These are phyloP conservation scores for Norana najaformis DNA, from an alignment of 2,888 invertebrate species.

Conservation along the genomic window DNA sequence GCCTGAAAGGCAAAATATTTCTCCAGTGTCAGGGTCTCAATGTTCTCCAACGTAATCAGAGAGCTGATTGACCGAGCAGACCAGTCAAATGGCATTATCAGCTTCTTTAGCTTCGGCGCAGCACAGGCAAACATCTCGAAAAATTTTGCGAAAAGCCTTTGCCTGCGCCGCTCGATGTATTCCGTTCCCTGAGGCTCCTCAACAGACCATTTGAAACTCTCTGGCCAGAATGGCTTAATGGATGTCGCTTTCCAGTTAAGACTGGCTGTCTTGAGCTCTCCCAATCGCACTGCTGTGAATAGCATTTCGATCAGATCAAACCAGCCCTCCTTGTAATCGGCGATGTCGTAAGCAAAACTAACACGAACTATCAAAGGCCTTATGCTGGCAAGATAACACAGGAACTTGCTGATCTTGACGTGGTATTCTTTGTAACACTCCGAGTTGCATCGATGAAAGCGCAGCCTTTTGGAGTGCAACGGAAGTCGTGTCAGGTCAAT, in stretches of 20 bases:
- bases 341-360: conserved; percentile 60
- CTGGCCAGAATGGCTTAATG: conserved; percentile 52
- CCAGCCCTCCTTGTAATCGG: conserved; percentile 52
- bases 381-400: conserved; percentile 49
- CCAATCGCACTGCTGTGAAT: conserved; percentile 46
- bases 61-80: conserved; percentile 51
- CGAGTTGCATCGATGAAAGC: conserved; percentile 47
- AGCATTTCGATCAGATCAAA: conserved; percentile 49
- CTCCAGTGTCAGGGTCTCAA: conserved; percentile 53
- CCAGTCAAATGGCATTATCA: conserved; percentile 60
- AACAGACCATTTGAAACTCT: conserved; percentile 43
- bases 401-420: conserved; percentile 51
- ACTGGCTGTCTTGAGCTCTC: conserved; percentile 50
- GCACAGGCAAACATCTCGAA: conserved; percentile 54
- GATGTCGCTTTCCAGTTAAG: conserved; percentile 60
- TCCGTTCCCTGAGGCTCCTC: conserved; percentile 50
- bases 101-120: conserved; percentile 51
- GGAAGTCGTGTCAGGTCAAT: conserved; percentile 56
- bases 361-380: conserved; percentile 50
- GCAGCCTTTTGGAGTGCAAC: conserved; percentile 43
- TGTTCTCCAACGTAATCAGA: conserved; percentile 49
- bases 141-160: conserved; percentile 52
- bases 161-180: conserved; percentile 51
- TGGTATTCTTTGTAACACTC: conserved; percentile 54
- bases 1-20: conserved; percentile 55